Evolutionary conservation across 2,797 vertebrate genomes (phyloP), one percentile per base, ranked within the genome.

Genomic region (Rhinoraja longicauda): DNA sequence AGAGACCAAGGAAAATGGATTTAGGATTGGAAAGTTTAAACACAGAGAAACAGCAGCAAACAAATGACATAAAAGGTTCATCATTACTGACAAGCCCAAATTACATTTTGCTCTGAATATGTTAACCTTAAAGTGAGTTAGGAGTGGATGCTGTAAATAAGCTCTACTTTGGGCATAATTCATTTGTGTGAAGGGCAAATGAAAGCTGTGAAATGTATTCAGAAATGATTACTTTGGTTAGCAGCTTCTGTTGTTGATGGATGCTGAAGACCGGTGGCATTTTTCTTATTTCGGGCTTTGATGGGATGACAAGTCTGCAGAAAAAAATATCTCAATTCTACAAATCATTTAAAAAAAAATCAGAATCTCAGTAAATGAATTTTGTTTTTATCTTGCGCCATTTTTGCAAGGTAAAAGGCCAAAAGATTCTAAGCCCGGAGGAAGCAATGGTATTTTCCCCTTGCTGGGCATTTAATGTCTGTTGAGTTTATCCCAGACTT

Each of bases 121-220:
- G 62, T 67, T 88, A 67, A 88, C 62, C 17, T 64, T 62, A 88
- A 67, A 45, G 59, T 62, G n/a, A 67, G 32, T 88, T 4, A 36
- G n/a, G n/a, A 88, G 15, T 88, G 15, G n/a, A 21, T 88, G 90
- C 70, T 75, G 70, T 75, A 92, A n/a, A 92, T 92, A 92, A 92
- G 73, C 90, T 39, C 17, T 88, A 75, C 70, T 75, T 92, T 73
- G 90, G 21, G 45, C 26, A 92, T 73, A 92, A 92, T 92, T 45
- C 90, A 92, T 92, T 90, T 1, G 24, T 29, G 1, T 92, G 90
- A 75, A 19, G 90, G 26, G 72, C 90, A 73, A 53, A 75, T 72
- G 67, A 53, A 92, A 53, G 70, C 39, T 92, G 67, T 75, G 90
- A 92, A 92, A 92, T 72, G 29, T 75, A 92, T 92, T 92, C 45